Conservation (phyloP, 2,888 invertebrate genomes). For the Hypselothyrea guttata region DNA sequence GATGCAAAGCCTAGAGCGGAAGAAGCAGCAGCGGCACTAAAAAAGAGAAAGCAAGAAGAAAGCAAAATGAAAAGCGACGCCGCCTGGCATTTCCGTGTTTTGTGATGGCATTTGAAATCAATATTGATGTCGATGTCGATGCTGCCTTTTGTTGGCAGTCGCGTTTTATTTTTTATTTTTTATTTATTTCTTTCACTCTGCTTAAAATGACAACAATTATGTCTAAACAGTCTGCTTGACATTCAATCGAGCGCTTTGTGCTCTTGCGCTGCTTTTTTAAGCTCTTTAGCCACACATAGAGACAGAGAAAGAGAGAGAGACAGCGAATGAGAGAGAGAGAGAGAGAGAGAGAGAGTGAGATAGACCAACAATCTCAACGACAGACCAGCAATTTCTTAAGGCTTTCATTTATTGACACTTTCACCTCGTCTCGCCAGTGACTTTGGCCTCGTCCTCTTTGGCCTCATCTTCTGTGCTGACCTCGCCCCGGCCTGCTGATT, state of each 20-base stretch:
- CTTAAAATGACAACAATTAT: constrained; percentile 66
- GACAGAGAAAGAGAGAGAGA: constrained; percentile 6
- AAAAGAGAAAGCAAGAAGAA: not conserved
- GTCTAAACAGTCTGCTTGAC: constrained; percentile 65
- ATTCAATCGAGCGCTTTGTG: constrained; percentile 60
- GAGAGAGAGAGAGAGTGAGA: not conserved
- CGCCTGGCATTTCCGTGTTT: constrained; percentile 45
- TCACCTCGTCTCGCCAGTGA: constrained; percentile 53
- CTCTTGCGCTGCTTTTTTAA: constrained; percentile 31
- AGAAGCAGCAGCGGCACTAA: not conserved
- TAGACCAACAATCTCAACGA: constrained; percentile 23
- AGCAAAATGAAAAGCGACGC: constrained; percentile 1
- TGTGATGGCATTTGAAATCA: constrained; percentile 52
- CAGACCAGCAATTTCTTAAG: constrained; percentile 75
- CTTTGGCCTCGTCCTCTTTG: constrained; percentile 22
- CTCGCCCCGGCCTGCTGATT: constrained; percentile 59
- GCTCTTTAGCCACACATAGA: constrained; percentile 36
- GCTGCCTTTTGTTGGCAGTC: constrained; percentile 20
- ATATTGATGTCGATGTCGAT: constrained; percentile 45
- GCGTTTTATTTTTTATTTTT: constrained; percentile 5
- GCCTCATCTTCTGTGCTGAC: constrained; percentile 9
- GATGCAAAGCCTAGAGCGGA: constrained; percentile 29
- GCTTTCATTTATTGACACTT: constrained; percentile 77
- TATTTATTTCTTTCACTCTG: constrained; percentile 8
- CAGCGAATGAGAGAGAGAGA: constrained; percentile 2